Conservation (phyloP, 2,888 invertebrate genomes). For the Apocheima hispidaria region DNA sequence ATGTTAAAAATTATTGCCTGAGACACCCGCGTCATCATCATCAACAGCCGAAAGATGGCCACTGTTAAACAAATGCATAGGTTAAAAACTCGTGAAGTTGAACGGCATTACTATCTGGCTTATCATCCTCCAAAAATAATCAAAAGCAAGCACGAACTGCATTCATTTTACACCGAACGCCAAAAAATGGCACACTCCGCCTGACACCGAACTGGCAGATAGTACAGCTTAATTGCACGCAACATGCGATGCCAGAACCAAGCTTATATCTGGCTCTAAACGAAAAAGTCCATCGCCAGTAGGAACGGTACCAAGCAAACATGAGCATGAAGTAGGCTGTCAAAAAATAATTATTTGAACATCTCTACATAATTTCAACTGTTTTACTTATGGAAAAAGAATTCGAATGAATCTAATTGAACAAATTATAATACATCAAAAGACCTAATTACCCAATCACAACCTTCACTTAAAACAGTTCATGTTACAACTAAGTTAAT, state of each 20-base stretch:
- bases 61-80: no score
- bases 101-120: no score
- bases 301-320: not conserved
- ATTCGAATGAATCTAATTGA: no score
- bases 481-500: constrained; percentile 26
- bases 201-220: constrained; percentile 54
- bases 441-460: not conserved
- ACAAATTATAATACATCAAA: not conserved
- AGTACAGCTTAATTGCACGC: constrained; percentile 66
- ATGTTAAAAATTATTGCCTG: not conserved
- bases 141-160: not conserved
- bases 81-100: no score
- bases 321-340: not conserved
- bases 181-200: constrained; percentile 46
- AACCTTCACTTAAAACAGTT: not conserved
- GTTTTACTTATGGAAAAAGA: no score
- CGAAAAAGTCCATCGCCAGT: constrained; percentile 14
- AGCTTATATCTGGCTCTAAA: constrained; percentile 29
- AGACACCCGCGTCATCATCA: no score
- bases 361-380: not conserved
- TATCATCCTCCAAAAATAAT: not conserved
- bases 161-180: constrained; percentile 39
- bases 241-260: constrained; percentile 56
- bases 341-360: not conserved
- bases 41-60: no score